A percentile compares a stretch with the other conserved stretches of the same genome.
phyloP scores from a whole-genome alignment of 2,888 invertebrate genomes.

The Odontomyia ornata region DNA sequence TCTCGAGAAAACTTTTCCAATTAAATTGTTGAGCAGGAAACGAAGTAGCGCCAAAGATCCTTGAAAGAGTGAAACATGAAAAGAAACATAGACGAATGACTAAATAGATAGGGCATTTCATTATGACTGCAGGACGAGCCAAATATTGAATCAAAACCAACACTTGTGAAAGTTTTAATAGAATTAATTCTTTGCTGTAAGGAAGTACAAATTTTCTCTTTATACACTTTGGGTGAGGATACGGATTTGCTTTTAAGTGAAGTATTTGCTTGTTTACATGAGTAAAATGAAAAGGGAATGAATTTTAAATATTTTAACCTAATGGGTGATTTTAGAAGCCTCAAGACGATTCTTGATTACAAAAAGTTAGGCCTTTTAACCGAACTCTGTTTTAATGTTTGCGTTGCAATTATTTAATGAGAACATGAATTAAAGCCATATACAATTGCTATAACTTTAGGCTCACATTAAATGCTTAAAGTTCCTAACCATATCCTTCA shows the following conservation, averaged over 20 bases:
- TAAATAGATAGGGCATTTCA: background rate
- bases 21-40: constrained; percentile 2
- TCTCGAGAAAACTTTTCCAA: constrained; percentile 32
- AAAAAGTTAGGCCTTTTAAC: too few species aligned
- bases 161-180: constrained; percentile 19
- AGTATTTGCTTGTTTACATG: background rate
- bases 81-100: too few species aligned
- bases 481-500: background rate
- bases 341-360: too few species aligned
- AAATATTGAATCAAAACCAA: constrained; percentile 24
- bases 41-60: background rate
- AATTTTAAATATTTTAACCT: too few species aligned
- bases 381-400: too few species aligned
- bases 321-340: too few species aligned
- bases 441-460: too few species aligned
- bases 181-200: background rate
- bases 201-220: background rate
- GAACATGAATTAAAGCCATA: too few species aligned
- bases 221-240: background rate
- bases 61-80: background rate
- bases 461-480: background rate
- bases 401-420: too few species aligned
- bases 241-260: background rate
- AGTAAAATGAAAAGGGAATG: too few species aligned
- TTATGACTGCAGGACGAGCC: background rate